These are phyloP conservation scores for Drosophila mojavensis DNA, from an alignment of 1,140 invertebrate genomes.

Conservation along the genomic window DNA sequence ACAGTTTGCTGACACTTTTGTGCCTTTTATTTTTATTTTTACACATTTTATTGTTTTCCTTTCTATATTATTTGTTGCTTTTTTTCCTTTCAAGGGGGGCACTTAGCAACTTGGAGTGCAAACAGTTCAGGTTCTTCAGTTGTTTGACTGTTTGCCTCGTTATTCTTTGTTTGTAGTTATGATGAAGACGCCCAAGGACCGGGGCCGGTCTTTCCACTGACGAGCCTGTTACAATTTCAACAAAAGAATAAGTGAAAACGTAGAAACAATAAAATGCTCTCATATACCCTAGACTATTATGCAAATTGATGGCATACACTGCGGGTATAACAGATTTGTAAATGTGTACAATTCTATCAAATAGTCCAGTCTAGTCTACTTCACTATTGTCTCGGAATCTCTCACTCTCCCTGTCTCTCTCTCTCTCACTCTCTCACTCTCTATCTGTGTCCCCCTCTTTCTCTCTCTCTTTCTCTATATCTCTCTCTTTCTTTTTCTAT, in stretches of 20 bases:
- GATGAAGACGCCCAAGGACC: conserved; percentile 56
- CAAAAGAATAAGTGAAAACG: conserved; percentile 65
- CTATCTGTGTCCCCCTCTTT: too few relatives aligned
- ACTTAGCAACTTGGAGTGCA: conserved; percentile 59
- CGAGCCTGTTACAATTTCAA: conserved; percentile 58
- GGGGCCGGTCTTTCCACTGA: conserved; percentile 7
- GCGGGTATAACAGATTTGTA: too few relatives aligned
- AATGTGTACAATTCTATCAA: too few relatives aligned
- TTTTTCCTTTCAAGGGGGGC: conserved; percentile 29
- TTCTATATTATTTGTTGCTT: conserved; percentile 13
- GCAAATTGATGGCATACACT: not conserved
- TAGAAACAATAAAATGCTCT: conserved; percentile 58
- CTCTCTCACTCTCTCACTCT: too few relatives aligned
- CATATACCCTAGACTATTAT: conserved; percentile 19
- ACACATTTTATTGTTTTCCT: not conserved
- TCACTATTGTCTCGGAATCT: too few relatives aligned
- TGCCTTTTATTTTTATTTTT: conserved; percentile 24
- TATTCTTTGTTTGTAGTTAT: conserved; percentile 68
- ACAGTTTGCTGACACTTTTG: conserved; percentile 57
- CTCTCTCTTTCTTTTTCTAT: too few relatives aligned
- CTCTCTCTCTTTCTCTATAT: too few relatives aligned
- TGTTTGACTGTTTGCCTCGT: conserved; percentile 53
- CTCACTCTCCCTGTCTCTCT: too few relatives aligned
- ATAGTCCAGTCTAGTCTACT: too few relatives aligned
- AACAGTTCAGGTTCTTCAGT: conserved; percentile 55